These are phyloP conservation scores for Amiota minor DNA, from an alignment of 2,888 invertebrate genomes.

Conservation along the genomic window DNA sequence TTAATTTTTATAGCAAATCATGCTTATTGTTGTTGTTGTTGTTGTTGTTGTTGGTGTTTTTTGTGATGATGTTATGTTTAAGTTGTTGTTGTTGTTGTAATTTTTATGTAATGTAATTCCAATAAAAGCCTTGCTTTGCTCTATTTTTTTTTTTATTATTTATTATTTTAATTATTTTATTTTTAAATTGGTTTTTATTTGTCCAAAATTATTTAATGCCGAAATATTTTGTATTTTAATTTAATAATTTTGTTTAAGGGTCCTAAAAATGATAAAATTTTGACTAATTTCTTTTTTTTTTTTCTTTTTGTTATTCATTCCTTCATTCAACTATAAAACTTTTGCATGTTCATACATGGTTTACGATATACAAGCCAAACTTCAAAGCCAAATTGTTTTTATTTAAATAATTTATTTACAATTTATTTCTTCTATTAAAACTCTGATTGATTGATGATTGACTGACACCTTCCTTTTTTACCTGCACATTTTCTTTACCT, in stretches of 20 bases:
- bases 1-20: constrained; percentile 59
- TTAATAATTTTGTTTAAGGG: constrained; percentile 49
- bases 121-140: constrained; percentile 65
- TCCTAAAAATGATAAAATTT: constrained; percentile 70
- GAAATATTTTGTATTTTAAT: constrained; percentile 50
- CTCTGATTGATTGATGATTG: too few relatives aligned
- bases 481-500: too few relatives aligned
- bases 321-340: constrained; percentile 65
- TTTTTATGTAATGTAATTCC: constrained; percentile 58
- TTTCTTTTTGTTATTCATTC: constrained; percentile 27
- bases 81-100: too few relatives aligned
- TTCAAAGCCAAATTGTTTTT: constrained; percentile 9
- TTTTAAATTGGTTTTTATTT: constrained; percentile 36
- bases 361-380: too few relatives aligned
- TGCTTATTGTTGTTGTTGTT: constrained; percentile 44
- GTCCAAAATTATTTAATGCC: constrained; percentile 41
- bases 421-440: constrained; percentile 11
- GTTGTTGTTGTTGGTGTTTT: too few relatives aligned
- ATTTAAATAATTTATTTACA: constrained; percentile 20
- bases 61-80: neutral
- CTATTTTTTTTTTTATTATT: too few relatives aligned
- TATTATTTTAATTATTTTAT: constrained; percentile 36
- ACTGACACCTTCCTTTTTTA: too few relatives aligned
- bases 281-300: constrained; percentile 53
- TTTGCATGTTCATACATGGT: constrained; percentile 54